Conservation (phyloP, 92 coral and sea anemone species). For the Nematostella vectensis region DNA sequence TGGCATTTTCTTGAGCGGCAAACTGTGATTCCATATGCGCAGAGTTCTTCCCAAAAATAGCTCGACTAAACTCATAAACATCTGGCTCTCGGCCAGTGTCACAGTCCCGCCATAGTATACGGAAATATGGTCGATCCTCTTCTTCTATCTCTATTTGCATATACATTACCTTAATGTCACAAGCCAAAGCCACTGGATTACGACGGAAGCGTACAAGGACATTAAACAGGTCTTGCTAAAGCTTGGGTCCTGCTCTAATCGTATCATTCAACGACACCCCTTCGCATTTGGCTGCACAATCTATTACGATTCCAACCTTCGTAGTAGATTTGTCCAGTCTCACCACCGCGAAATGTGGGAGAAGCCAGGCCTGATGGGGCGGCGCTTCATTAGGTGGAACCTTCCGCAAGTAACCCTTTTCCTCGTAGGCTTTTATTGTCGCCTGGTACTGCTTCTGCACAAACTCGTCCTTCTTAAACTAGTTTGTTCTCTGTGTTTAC, state of each 20-base stretch:
- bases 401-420: too few relatives aligned
- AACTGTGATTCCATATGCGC: slow-evolving; percentile 43
- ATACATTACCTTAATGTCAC: slow-evolving; percentile 44
- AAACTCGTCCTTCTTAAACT: slow-evolving; percentile 8
- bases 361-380: too few relatives aligned
- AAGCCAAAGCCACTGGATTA: slow-evolving; percentile 31
- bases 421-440: slow-evolving; percentile 29
- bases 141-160: slow-evolving; percentile 24
- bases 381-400: too few relatives aligned
- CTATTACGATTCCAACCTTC: too few relatives aligned
- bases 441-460: slow-evolving; percentile 31
- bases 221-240: slow-evolving; percentile 39
- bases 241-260: too few relatives aligned
- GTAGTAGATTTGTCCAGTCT: too few relatives aligned
- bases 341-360: too few relatives aligned
- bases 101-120: slow-evolving; percentile 26
- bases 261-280: too few relatives aligned
- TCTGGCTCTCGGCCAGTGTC: slow-evolving; percentile 20
- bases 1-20: slow-evolving; percentile 46
- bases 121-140: slow-evolving; percentile 26
- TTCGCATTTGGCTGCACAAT: too few relatives aligned
- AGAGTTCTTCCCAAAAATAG: slow-evolving; percentile 41
- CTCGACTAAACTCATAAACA: slow-evolving; percentile 25
- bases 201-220: slow-evolving; percentile 40
- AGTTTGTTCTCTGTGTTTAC: slow-evolving; percentile 28